Evolutionary conservation across 2,113 vertebrate species (phyloP).

Genomic region (Opisthocomus hoazin): DNA sequence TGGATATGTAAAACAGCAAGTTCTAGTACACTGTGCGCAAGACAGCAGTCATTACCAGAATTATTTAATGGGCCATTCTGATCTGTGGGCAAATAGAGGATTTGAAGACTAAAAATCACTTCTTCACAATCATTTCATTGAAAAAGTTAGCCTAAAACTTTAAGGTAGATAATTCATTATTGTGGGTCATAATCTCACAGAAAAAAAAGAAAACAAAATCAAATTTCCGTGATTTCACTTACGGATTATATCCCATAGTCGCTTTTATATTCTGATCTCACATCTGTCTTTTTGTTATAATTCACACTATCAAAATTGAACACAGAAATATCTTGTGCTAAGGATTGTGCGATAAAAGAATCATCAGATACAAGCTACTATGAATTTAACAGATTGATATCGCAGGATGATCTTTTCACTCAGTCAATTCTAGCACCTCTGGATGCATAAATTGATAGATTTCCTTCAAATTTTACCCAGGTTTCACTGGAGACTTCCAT

Average conservation of each 20-base stretch:
- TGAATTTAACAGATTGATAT: background rate
- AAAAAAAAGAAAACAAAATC: rapidly evolving
- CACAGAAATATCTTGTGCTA: background rate
- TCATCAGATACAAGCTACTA: background rate
- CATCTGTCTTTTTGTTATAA: background rate
- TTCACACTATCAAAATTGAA: background rate
- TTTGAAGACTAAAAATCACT: background rate
- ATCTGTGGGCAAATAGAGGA: background rate
- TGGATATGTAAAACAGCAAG: background rate
- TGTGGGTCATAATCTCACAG: background rate
- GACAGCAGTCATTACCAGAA: background rate
- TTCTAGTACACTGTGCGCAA: background rate
- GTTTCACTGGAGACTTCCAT: background rate
- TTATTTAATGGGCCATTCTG: background rate
- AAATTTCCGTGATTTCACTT: background rate
- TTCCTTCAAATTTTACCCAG: background rate
- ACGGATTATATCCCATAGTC: background rate
- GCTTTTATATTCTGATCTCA: background rate
- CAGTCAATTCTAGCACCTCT: background rate
- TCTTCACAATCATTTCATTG: background rate
- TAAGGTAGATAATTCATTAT: background rate
- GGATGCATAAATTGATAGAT: background rate
- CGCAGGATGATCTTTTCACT: background rate
- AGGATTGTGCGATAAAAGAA: background rate
- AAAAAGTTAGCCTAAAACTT: background rate